A percentile compares a stretch with the other conserved stretches of the same genome.
Conservation (phyloP, 2,113 vertebrate genomes). For the Lampris megalopsis region DNA sequence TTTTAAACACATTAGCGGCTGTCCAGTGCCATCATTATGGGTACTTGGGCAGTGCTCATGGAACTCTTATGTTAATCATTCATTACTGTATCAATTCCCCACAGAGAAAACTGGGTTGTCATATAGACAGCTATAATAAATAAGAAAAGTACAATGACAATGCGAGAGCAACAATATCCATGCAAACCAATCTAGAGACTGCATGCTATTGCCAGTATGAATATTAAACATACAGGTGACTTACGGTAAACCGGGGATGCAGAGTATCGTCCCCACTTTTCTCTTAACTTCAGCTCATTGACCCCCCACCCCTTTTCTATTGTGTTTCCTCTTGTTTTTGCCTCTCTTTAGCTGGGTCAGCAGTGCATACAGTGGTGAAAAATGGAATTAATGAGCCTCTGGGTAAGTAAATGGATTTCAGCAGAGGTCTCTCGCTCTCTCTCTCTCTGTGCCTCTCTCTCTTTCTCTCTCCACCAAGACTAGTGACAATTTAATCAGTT, state of each 20-base stretch:
- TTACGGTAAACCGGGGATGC: neutral
- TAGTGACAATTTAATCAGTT: conserved; percentile 60
- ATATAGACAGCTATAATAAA: no score
- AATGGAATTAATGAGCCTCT: conserved; percentile 55
- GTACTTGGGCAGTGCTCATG: no score
- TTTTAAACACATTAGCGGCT: no score
- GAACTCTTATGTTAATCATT: no score
- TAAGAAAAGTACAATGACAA: no score
- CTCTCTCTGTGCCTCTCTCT: conserved; percentile 3
- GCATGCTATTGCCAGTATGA: no score
- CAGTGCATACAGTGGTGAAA: conserved; percentile 43
- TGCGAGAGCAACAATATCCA: no score
- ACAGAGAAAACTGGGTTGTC: no score
- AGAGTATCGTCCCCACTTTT: neutral
- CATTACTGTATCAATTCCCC: no score
- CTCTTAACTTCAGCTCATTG: conserved; percentile 7
- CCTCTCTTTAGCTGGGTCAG: conserved; percentile 43
- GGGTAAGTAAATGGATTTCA: conserved; percentile 58
- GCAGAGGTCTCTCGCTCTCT: conserved; percentile 36
- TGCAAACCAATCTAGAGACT: no score
- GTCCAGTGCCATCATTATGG: no score
- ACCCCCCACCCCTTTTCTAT: conserved; percentile 14
- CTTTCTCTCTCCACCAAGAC: conserved; percentile 32
- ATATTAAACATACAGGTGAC: neutral
- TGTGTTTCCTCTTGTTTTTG: conserved; percentile 34